These are phyloP conservation scores for Emys orbicularis DNA, from an alignment of 2,797 vertebrate genomes.

Conservation along the genomic window DNA sequence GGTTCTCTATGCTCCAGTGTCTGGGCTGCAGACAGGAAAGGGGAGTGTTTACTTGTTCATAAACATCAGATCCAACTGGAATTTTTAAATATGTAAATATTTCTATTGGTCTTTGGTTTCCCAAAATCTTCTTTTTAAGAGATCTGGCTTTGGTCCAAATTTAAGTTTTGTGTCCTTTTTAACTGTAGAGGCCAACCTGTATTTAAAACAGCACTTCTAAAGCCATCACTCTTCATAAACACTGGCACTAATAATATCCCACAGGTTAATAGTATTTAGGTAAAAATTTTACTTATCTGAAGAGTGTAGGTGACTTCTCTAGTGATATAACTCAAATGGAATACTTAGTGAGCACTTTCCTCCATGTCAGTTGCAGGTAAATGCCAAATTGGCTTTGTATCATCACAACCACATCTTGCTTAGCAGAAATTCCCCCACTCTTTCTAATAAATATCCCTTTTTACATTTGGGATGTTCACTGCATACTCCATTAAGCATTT, in stretches of 20 bases:
- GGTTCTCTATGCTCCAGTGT: not conserved
- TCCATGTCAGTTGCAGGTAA: not conserved
- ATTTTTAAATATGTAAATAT: not conserved
- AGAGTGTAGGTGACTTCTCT: not conserved
- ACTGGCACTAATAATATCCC: not conserved
- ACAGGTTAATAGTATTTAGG: not conserved
- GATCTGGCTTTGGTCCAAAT: not conserved
- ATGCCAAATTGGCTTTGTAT: not conserved
- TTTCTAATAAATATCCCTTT: not conserved
- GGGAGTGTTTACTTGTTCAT: not conserved
- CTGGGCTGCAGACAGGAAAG: not conserved
- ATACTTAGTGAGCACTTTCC: not conserved
- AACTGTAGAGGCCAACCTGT: not conserved
- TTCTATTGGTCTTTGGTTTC: not conserved
- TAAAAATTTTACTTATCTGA: not conserved
- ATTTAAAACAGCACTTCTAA: not conserved
- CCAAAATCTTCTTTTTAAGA: not conserved
- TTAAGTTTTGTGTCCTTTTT: not conserved
- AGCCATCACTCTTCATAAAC: not conserved
- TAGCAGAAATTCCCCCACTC: not conserved
- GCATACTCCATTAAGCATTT: not conserved
- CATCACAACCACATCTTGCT: not conserved
- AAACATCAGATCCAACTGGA: not conserved
- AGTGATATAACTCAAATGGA: not conserved
- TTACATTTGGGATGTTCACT: not conserved